Base-by-base conservation (phyloP, 2,888 invertebrate species). In the Epistrophe grossulariae region DNA sequence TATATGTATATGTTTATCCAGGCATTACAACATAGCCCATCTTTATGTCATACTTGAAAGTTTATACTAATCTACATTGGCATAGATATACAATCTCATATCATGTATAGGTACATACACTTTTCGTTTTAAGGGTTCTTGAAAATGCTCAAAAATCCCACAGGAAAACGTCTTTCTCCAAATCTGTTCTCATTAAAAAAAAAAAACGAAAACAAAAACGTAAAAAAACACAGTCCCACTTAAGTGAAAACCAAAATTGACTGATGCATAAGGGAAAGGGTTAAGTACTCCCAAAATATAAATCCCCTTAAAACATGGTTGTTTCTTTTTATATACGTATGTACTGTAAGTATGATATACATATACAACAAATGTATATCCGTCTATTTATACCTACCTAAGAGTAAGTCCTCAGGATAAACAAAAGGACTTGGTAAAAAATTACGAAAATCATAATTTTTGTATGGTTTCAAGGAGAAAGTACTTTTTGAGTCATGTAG, bases 281-380 rank as follows among this genome's bases (percentile, higher is more conserved):
- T 85, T 82, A 81, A 85, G 81, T 70, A 73, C 85, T 78, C 85
- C 82, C 85, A 74, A 85, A 78, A 78, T 55, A 85, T 59, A 40
- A 78, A 64, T 59, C 55, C 59, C 71, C 60, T 62, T 13, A 43
- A 55, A 62, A 74, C 52, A 38, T 48, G 62, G n/a, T 68, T 79
- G 73, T 45, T 73, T 73, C 13, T 68, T 35, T 48, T 17, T 28
- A 57, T 17, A n/a, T n/a, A 45, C 1, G 11, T 43, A 43, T 13
- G n/a, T 43, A n/a, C 40, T 24, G n/a, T 52, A 11, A 24, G 4
- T 13, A 24, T 2, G 2, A 31, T 11, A n/a, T 31, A 31, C n/a
- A 15, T 35, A 9, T 8, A 2, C 9, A 0, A 35, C 2, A 35
- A 8, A 35, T 31, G 24, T 24, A 24, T 24, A 35, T 35, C n/a